Percentiles rank a stretch among this genome's conserved stretches.
These are phyloP conservation scores for Erythrocercus mccallii DNA, from an alignment of 2,113 vertebrate species.

Conservation along the genomic window DNA sequence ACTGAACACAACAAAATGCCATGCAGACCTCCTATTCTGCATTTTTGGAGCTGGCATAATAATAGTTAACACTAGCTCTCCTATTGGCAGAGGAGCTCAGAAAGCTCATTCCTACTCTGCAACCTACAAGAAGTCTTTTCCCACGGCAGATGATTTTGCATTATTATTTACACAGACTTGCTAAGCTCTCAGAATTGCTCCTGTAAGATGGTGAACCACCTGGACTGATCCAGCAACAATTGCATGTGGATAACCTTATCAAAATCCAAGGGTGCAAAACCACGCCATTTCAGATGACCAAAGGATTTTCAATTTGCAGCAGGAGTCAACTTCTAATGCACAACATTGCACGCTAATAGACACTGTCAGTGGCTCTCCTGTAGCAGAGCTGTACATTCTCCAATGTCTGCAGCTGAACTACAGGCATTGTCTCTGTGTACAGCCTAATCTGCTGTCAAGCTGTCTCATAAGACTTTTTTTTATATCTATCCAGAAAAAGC, in stretches of 20 bases:
- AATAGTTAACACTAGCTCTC: neutral
- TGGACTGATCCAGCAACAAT: neutral
- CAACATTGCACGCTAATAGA: rapidly evolving
- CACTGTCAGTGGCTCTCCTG: neutral
- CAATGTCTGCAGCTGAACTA: neutral
- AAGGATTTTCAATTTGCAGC: neutral
- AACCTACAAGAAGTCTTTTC: neutral
- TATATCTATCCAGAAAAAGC: neutral
- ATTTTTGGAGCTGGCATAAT: neutral
- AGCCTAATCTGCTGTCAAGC: neutral
- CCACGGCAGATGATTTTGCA: neutral
- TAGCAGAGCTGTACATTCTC: neutral
- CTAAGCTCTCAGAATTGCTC: neutral
- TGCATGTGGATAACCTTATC: neutral
- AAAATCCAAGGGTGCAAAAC: neutral
- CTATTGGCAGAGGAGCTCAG: neutral
- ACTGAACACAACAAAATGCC: neutral
- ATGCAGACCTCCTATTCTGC: neutral
- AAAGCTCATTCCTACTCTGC: neutral
- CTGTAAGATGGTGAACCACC: neutral
- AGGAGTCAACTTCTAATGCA: neutral
- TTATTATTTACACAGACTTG: neutral
- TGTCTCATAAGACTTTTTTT: neutral
- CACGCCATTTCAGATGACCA: neutral
- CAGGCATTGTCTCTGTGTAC: neutral